Base-by-base conservation (phyloP, 1,140 invertebrate species). In the Euura lappo region DNA sequence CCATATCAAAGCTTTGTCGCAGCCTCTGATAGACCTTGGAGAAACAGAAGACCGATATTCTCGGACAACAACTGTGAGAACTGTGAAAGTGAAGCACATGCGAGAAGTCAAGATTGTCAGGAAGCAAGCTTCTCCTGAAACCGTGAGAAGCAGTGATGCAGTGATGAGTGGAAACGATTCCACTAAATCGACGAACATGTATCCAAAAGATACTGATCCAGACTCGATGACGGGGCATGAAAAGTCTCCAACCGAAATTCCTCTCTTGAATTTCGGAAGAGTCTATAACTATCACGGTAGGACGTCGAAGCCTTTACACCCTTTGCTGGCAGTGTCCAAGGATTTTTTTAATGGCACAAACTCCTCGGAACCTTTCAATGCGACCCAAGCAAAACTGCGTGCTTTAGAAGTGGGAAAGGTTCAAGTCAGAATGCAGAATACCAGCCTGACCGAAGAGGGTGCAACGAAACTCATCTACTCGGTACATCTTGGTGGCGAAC, bases 401-500 rank as follows among this genome's bases (percentile, higher is more conserved):
- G 76, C 51, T n/a, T 47, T 75, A 45, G 71, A 79, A 75, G 71
- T 76, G 10, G 83, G 80, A 44, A 74, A 83, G 2, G 86, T 88
- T 2, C 86, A 87, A 77, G 83, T 88, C 7, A 83, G 82, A 71
- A 87, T 88, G 85, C 85, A 87, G 45, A 87, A 87, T 77, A 84
- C 79, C 8, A 85, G 79, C 13, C 65, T 80, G 0, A 74, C 77
- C 0, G 83, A 87, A 28, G 68, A 76, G 5, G 78, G 81, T 11
- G 78, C 81, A 6, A 87, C 79, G 2, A 83, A 72, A 45, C 74
- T 96, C 60, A 90, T 96, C 8, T 96, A 96, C 79, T 93, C 94
- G 3, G 94, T 96, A 46, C 88, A 93, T 70, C 92, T 95, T 0
- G 92, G 91, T 43, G 94, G 93, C 0, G 90, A 92, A 77, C 93